Percentiles rank a stretch among this genome's conserved stretches.
phyloP scores from a whole-genome alignment of 2,888 invertebrate species.

The Cenopis cana region DNA sequence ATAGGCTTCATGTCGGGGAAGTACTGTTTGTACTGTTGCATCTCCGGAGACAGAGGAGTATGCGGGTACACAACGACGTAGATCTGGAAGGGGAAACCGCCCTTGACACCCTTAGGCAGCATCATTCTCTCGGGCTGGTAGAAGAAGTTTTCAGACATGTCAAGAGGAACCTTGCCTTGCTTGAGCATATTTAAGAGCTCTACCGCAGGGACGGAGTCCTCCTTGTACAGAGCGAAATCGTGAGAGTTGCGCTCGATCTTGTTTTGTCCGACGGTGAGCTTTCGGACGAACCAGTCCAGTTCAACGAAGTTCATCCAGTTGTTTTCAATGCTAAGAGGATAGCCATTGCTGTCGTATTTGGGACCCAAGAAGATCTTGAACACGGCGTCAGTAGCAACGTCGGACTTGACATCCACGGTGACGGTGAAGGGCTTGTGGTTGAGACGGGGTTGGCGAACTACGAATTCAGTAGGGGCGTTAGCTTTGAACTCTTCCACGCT shows the following conservation, averaged over 20 bases:
- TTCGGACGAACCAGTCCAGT: constrained; percentile 71
- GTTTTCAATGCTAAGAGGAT: constrained; percentile 78
- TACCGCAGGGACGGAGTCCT: constrained; percentile 86
- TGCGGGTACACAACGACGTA: constrained; percentile 87
- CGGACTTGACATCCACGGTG: constrained; percentile 72
- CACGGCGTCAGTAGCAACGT: constrained; percentile 74
- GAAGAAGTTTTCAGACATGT: constrained; percentile 82
- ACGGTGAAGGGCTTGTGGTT: constrained; percentile 83
- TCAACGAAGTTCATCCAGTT: constrained; percentile 71
- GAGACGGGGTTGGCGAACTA: constrained; percentile 87
- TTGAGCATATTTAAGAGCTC: constrained; percentile 85
- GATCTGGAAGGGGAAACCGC: constrained; percentile 88
- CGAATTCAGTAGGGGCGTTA: constrained; percentile 71
- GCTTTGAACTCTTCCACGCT: constrained; percentile 62
- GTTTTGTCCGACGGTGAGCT: constrained; percentile 87
- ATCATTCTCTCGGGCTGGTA: constrained; percentile 88
- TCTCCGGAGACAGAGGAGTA: constrained; percentile 68
- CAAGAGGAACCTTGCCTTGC: constrained; percentile 80
- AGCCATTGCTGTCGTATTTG: constrained; percentile 83
- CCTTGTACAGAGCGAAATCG: constrained; percentile 86
- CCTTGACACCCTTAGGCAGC: constrained; percentile 88
- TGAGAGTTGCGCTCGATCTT: constrained; percentile 87
- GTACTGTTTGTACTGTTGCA: constrained; percentile 58
- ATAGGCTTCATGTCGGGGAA: constrained; percentile 80
- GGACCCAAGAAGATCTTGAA: constrained; percentile 86